Evolutionary conservation across 1,140 invertebrate genomes (phyloP).

Genomic region (Scylla paramamosain): DNA sequence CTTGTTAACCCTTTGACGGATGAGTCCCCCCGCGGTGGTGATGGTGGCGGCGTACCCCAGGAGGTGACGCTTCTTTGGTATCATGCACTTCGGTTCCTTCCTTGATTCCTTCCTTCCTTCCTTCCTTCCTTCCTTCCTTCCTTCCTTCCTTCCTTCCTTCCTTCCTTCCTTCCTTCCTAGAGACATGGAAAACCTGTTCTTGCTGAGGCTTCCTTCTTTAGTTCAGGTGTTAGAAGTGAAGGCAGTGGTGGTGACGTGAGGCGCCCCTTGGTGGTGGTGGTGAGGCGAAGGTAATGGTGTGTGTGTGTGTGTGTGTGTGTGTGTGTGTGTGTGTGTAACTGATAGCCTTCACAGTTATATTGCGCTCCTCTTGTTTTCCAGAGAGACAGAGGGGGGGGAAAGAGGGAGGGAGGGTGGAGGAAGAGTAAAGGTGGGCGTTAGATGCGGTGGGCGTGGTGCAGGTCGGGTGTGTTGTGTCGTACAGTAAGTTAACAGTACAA

Average conservation of each 20-base stretch:
- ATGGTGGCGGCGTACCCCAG: neutral
- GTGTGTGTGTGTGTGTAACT: neutral
- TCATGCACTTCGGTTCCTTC: neutral
- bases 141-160: slow-evolving; percentile 18
- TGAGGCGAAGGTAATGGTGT: neutral
- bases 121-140: slow-evolving; percentile 11
- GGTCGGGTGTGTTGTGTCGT: too few species aligned
- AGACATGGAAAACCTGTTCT: neutral
- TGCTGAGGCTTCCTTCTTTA: too few species aligned
- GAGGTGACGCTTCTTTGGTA: neutral
- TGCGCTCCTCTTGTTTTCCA: too few species aligned
- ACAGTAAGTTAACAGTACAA: too few species aligned
- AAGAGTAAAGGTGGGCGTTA: too few species aligned
- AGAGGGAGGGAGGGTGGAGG: too few species aligned
- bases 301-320: slow-evolving; percentile 10
- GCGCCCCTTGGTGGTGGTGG: neutral
- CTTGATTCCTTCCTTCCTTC: slow-evolving; percentile 32
- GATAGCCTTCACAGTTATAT: too few species aligned
- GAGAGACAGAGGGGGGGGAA: too few species aligned
- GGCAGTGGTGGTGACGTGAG: neutral
- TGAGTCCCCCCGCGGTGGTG: neutral
- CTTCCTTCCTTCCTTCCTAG: slow-evolving; percentile 25
- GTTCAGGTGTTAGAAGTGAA: neutral
- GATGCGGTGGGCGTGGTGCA: too few species aligned
- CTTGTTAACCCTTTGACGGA: neutral